Conservation (phyloP, 2,888 invertebrate species). For the Chrysomela aeneicollis region DNA sequence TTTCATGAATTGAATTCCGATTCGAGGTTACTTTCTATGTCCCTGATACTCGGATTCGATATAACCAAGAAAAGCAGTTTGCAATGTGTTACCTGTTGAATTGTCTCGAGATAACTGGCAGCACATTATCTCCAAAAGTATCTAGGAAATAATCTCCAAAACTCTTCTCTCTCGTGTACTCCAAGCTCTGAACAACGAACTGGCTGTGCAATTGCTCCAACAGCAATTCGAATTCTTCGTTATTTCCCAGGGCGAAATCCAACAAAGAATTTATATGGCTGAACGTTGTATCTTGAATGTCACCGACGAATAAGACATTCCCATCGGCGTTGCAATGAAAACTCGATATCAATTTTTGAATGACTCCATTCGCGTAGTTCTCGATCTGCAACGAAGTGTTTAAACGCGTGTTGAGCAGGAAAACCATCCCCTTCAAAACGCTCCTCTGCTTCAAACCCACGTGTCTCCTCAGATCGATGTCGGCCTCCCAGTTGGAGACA, state of each 20-base stretch:
- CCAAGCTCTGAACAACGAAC: conserved; percentile 42
- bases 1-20: too few species aligned
- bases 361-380: conserved; percentile 27
- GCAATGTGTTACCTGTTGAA: conserved; percentile 39
- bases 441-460: conserved; percentile 48
- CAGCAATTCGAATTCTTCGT: conserved; percentile 41
- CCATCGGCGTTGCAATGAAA: conserved; percentile 33
- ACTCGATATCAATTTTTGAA: conserved; percentile 36
- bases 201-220: conserved; percentile 42
- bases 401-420: conserved; percentile 37
- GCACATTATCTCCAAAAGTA: conserved; percentile 48
- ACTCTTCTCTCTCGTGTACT: conserved; percentile 41
- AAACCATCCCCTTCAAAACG: conserved; percentile 49
- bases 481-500: conserved; percentile 14
- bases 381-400: conserved; percentile 24
- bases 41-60: too few species aligned
- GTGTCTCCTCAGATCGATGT: conserved; percentile 44
- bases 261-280: conserved; percentile 40
- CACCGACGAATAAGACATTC: conserved; percentile 36
- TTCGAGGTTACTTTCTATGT: too few species aligned
- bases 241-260: conserved; percentile 47
- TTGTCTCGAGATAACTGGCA: conserved; percentile 46
- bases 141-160: conserved; percentile 51
- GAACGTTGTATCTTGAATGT: conserved; percentile 43
- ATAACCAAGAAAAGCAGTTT: too few species aligned